phyloP scores from a whole-genome alignment of 2,797 vertebrate genomes.

The Sciurus vulgaris region DNA sequence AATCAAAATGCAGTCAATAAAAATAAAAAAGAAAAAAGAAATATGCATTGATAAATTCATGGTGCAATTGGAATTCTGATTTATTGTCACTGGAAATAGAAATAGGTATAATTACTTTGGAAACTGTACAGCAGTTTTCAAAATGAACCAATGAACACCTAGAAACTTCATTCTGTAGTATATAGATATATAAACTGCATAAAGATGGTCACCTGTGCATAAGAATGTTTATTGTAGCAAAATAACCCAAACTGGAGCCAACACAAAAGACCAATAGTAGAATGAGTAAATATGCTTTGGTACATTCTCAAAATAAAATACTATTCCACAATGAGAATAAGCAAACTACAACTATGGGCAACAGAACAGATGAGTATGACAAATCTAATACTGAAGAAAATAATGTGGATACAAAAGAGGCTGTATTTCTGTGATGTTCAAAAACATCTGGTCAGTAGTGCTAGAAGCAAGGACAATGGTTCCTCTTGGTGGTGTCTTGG shows the following conservation, averaged over 20 bases:
- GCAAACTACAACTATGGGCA: not conserved
- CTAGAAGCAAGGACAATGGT: not conserved
- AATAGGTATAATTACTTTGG: not conserved
- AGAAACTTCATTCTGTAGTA: not conserved
- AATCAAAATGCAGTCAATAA: too few relatives aligned
- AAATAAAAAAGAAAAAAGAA: not conserved
- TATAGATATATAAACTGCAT: not conserved
- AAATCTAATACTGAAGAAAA: not conserved
- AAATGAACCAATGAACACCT: not conserved
- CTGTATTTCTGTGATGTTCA: not conserved
- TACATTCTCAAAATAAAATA: not conserved
- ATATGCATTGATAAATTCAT: not conserved
- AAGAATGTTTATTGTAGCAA: not conserved
- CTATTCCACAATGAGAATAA: not conserved
- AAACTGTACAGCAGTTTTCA: not conserved
- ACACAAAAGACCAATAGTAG: not conserved
- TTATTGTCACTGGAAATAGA: not conserved
- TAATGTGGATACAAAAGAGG: not conserved
- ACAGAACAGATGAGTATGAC: not conserved
- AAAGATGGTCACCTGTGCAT: not conserved
- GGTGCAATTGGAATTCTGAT: not conserved
- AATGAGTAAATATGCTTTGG: not conserved
- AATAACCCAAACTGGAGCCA: not conserved
- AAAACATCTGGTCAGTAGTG: not conserved
- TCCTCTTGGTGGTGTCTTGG: not conserved